Evolutionary conservation across 2,113 vertebrate genomes (phyloP).

Genomic region (Rhipidura dahli): DNA sequence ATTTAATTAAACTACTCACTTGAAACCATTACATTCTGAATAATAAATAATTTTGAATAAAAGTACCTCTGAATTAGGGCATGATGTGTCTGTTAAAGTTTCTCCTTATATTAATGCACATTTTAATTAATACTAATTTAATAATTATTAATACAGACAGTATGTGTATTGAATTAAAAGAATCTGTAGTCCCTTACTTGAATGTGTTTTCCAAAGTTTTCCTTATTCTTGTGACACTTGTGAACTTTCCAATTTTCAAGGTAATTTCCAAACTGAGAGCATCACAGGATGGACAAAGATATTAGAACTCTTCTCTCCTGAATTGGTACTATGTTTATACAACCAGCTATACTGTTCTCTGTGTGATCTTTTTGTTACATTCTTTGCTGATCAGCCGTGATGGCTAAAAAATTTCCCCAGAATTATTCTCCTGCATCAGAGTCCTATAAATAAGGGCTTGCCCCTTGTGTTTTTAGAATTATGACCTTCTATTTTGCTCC

Average conservation of each 20-base stretch:
- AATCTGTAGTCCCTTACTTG: background rate
- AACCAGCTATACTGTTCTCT: background rate
- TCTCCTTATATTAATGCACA: background rate
- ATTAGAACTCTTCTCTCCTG: background rate
- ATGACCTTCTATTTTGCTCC: background rate
- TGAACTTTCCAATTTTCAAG: background rate
- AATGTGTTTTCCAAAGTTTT: background rate
- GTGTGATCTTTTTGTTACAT: background rate
- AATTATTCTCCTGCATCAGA: background rate
- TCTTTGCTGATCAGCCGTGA: background rate
- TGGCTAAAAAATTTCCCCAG: rapidly evolving
- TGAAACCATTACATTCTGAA: background rate
- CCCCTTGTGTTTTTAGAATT: background rate
- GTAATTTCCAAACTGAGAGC: background rate
- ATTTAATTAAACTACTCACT: background rate
- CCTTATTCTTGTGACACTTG: background rate
- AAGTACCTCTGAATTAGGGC: background rate
- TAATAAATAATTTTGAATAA: background rate
- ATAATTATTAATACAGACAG: background rate
- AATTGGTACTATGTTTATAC: background rate
- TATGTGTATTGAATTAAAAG: background rate
- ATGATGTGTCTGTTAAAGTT: background rate
- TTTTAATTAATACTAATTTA: background rate
- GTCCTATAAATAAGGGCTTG: background rate
- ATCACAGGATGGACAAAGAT: background rate